Conservation (phyloP, 1,140 invertebrate genomes). For the Theocolax elegans region DNA sequence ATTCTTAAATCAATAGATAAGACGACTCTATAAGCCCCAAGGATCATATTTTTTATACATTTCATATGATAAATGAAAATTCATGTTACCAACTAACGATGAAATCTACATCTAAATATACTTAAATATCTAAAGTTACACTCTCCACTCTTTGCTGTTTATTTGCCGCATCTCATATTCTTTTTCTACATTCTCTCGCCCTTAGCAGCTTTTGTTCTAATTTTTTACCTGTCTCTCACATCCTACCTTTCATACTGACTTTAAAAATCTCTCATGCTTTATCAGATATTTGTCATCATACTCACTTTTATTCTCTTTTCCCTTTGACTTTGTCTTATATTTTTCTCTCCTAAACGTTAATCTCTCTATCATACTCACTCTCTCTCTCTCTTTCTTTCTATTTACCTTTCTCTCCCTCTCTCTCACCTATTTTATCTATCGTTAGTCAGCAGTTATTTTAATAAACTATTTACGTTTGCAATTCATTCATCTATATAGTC, state of each 20-base stretch:
- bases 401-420: constrained; percentile 38
- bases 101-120: constrained; percentile 42
- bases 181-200: constrained; percentile 38
- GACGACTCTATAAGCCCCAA: constrained; percentile 29
- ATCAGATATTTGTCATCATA: constrained; percentile 18
- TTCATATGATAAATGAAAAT: constrained; percentile 42
- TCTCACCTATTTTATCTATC: constrained; percentile 9
- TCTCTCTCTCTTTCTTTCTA: constrained; percentile 31
- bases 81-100: constrained; percentile 40
- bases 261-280: constrained; percentile 10
- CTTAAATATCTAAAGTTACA: constrained; percentile 43
- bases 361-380: constrained; percentile 9
- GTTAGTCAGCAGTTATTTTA: constrained; percentile 35
- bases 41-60: constrained; percentile 23
- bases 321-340: background rate
- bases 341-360: background rate
- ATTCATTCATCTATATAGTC: constrained; percentile 45
- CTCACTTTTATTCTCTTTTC: constrained; percentile 28
- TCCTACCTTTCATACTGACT: constrained; percentile 21
- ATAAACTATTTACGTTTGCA: constrained; percentile 39
- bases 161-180: constrained; percentile 25
- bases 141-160: constrained; percentile 32
- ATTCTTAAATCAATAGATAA: constrained; percentile 13
- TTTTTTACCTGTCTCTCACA: background rate
- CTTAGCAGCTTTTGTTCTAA: constrained; percentile 12